Percentiles rank a stretch among this genome's conserved stretches.
Conservation (phyloP, 2,888 invertebrate genomes). For the Teleiodes luculella region DNA sequence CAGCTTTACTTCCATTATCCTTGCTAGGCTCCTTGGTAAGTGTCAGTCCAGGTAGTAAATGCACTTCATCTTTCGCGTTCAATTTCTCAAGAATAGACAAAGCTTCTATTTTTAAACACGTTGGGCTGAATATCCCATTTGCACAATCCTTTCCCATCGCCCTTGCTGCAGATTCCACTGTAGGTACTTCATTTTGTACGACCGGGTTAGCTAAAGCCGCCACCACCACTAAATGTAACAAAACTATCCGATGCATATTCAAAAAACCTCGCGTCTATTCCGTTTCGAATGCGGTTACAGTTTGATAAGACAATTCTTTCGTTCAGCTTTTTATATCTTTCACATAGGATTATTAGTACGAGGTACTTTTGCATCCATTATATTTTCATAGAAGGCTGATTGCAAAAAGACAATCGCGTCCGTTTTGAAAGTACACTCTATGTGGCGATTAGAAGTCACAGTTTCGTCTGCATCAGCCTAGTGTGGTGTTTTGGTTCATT, state of each 20-base stretch:
- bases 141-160: conserved; percentile 61
- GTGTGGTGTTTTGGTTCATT: conserved; percentile 51
- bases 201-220: conserved; percentile 60
- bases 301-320: conserved; percentile 66
- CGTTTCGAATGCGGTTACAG: conserved; percentile 49
- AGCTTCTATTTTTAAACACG: conserved; percentile 68
- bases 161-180: conserved; percentile 49
- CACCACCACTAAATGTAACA: conserved; percentile 39
- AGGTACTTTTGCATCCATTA: conserved; percentile 63
- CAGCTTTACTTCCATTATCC: conserved; percentile 78
- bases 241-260: conserved; percentile 51
- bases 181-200: conserved; percentile 28
- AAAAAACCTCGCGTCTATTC: conserved; percentile 47
- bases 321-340: conserved; percentile 70
- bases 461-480: conserved; percentile 26
- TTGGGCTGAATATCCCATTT: conserved; percentile 62
- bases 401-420: conserved; percentile 48
- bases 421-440: conserved; percentile 20
- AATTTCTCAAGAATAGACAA: conserved; percentile 63
- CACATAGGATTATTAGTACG: conserved; percentile 61
- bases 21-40: conserved; percentile 81
- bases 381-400: conserved; percentile 75
- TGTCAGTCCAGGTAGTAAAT: conserved; percentile 75
- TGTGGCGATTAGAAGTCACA: conserved; percentile 21
- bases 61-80: conserved; percentile 60